phyloP scores from a whole-genome alignment of 2,888 invertebrate species.

The Cantharis rustica region DNA sequence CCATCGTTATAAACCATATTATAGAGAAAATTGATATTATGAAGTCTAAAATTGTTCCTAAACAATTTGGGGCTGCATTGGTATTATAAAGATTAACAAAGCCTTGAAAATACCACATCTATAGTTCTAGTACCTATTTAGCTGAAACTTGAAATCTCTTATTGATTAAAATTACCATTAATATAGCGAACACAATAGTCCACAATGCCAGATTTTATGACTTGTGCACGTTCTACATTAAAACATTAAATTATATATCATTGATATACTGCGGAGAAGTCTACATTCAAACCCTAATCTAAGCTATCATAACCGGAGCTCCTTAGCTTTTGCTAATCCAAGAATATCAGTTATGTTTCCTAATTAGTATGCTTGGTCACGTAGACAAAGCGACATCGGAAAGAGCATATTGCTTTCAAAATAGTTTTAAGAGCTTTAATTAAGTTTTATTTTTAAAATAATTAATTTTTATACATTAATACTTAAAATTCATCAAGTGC shows the following conservation, averaged over 20 bases:
- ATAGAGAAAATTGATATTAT: not conserved
- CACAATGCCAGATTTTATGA: not conserved
- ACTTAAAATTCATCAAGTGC: not conserved
- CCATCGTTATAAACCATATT: not conserved
- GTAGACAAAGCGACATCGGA: slow-evolving; percentile 15
- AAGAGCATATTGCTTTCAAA: slow-evolving; percentile 23
- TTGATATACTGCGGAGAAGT: slow-evolving; percentile 20
- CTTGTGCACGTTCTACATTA: slow-evolving; percentile 19
- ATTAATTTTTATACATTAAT: not conserved
- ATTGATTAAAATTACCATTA: slow-evolving; percentile 24
- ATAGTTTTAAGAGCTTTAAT: slow-evolving; percentile 12
- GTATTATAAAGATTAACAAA: not conserved
- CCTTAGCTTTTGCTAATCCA: slow-evolving; percentile 25
- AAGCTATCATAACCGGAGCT: slow-evolving; percentile 25
- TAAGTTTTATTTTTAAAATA: not conserved
- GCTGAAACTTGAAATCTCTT: slow-evolving; percentile 3
- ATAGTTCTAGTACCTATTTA: not conserved
- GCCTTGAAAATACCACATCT: not conserved
- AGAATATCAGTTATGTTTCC: slow-evolving; percentile 21
- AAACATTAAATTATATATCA: slow-evolving; percentile 20
- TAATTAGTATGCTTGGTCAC: slow-evolving; percentile 29
- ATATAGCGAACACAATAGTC: slow-evolving; percentile 1
- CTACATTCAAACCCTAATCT: slow-evolving; percentile 26
- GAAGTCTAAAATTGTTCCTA: not conserved
- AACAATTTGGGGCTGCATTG: not conserved